A percentile compares a stretch with the other conserved stretches of the same genome.
phyloP scores from a whole-genome alignment of 2,113 vertebrate species.

The Pomatorhinus ruficollis region DNA sequence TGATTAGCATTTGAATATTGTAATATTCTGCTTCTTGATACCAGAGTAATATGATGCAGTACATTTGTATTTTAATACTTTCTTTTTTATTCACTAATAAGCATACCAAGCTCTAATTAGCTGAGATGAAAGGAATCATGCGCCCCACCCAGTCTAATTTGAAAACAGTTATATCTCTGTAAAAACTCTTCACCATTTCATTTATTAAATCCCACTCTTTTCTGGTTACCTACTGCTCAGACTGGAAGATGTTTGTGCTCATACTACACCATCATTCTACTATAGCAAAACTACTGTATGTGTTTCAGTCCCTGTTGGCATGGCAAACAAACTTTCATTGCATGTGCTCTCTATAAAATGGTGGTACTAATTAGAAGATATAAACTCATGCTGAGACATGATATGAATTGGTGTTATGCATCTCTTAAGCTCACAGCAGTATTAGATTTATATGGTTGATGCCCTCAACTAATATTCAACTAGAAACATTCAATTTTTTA shows the following conservation, averaged over 20 bases:
- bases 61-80: constrained; percentile 58
- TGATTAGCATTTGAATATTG: constrained; percentile 82
- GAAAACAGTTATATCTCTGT: constrained; percentile 61
- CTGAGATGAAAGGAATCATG: constrained; percentile 51
- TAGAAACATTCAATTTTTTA: constrained; percentile 58
- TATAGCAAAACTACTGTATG: constrained; percentile 42
- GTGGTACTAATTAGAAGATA: constrained; percentile 82
- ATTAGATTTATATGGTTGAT: constrained; percentile 74
- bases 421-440: constrained; percentile 81
- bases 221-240: constrained; percentile 73
- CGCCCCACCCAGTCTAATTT: constrained; percentile 62
- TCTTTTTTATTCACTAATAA: constrained; percentile 61
- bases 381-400: constrained; percentile 79
- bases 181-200: constrained; percentile 56
- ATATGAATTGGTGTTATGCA: constrained; percentile 79
- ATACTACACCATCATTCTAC: constrained; percentile 40
- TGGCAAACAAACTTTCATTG: constrained; percentile 77
- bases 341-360: constrained; percentile 76
- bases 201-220: constrained; percentile 71
- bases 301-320: constrained; percentile 72
- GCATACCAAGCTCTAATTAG: constrained; percentile 67
- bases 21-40: constrained; percentile 68
- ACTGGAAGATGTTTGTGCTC: constrained; percentile 50
- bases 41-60: constrained; percentile 46
- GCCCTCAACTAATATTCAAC: constrained; percentile 74